Percentiles rank a stretch among this genome's conserved stretches.
phyloP scores from a whole-genome alignment of 2,113 vertebrate species.

The Cisticola juncidis region DNA sequence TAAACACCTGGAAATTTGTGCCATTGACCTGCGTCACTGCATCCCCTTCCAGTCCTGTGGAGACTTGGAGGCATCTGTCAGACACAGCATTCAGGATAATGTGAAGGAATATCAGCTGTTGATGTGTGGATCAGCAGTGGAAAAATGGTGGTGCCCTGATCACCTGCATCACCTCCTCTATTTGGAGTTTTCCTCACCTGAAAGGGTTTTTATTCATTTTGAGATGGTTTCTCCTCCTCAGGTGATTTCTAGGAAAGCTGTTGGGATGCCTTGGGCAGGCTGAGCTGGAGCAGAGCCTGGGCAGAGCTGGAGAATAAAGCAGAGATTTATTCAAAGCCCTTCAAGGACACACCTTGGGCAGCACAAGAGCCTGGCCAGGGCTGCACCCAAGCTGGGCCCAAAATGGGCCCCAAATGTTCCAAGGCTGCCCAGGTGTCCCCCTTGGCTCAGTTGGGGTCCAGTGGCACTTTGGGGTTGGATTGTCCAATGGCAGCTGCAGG shows the following conservation, averaged over 20 bases:
- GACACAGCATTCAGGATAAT: not conserved
- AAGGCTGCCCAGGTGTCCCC: too few relatives aligned
- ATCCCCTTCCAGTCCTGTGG: not conserved
- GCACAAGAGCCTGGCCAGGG: not conserved
- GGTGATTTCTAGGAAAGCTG: not conserved
- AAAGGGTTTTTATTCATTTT: not conserved
- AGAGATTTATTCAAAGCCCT: not conserved
- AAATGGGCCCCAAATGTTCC: not conserved
- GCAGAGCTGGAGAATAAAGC: not conserved
- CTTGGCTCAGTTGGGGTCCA: not conserved
- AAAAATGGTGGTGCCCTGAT: not conserved
- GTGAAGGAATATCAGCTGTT: not conserved
- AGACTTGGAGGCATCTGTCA: not conserved
- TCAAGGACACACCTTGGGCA: not conserved
- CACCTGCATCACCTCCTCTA: not conserved
- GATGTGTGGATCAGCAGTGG: not conserved
- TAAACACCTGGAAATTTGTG: not conserved
- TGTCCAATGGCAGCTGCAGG: not conserved
- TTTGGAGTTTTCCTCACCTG: not conserved
- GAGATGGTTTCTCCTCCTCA: not conserved
- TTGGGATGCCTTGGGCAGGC: not conserved
- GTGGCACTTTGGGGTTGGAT: not conserved
- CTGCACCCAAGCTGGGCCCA: not conserved
- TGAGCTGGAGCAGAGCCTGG: not conserved
- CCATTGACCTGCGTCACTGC: not conserved